Percentiles rank a stretch among this genome's conserved stretches.
Conservation (phyloP, 2,797 vertebrate genomes). For the Muscicapa comitata region DNA sequence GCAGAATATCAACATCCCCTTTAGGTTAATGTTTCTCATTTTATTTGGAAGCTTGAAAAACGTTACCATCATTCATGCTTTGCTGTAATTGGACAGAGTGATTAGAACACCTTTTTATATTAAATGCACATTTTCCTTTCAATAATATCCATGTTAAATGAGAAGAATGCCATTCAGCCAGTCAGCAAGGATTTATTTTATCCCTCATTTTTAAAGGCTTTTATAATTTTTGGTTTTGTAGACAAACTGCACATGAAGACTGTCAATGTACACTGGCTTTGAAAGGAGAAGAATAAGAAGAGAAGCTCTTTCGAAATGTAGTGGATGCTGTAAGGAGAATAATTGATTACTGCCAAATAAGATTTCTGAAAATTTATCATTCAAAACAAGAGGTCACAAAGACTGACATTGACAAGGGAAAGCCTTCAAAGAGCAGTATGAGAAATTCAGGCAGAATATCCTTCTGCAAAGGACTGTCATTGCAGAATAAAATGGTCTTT, state of each 20-base stretch:
- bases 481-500: not conserved
- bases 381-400: slow-evolving; percentile 13
- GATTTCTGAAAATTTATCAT: not conserved
- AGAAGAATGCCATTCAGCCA: not conserved
- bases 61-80: not conserved
- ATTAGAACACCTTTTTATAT: slow-evolving; percentile 44
- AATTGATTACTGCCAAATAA: not conserved
- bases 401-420: not conserved
- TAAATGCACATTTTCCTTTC: slow-evolving; percentile 37
- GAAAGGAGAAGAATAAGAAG: not conserved
- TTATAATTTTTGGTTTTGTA: not conserved
- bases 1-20: not conserved
- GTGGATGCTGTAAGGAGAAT: not conserved
- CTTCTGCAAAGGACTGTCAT: not conserved
- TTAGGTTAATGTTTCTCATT: not conserved
- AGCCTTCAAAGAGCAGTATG: not conserved
- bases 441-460: not conserved
- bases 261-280: not conserved
- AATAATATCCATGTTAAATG: not conserved
- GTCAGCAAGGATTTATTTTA: not conserved
- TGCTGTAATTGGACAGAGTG: slow-evolving; percentile 13
- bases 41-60: slow-evolving; percentile 1
- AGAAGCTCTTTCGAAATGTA: not conserved
- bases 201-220: not conserved
- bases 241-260: not conserved